These are phyloP conservation scores for Antitype chi DNA, from an alignment of 2,888 invertebrate genomes.

Conservation along the genomic window DNA sequence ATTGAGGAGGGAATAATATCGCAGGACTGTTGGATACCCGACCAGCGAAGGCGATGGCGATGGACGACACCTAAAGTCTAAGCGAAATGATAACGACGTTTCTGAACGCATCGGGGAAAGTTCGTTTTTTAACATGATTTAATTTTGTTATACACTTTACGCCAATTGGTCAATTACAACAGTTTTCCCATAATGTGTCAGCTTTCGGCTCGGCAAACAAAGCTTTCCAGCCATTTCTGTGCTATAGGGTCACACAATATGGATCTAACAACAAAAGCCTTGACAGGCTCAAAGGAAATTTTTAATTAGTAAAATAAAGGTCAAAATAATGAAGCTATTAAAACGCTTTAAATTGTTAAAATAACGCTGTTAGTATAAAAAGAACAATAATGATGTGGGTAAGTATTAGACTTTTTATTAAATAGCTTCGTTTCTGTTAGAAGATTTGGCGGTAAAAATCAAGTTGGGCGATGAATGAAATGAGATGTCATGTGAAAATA, in stretches of 20 bases:
- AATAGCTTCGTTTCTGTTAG: slow-evolving; percentile 62
- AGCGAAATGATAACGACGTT: slow-evolving; percentile 76
- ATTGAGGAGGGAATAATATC: slow-evolving; percentile 33
- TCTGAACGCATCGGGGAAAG: slow-evolving; percentile 83
- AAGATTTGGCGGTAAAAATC: slow-evolving; percentile 64
- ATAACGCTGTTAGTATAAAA: slow-evolving; percentile 82
- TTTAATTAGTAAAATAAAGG: slow-evolving; percentile 61
- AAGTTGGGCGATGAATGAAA: slow-evolving; percentile 72
- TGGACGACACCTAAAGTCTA: slow-evolving; percentile 86
- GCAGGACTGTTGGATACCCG: slow-evolving; percentile 67
- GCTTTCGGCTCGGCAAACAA: slow-evolving; percentile 80
- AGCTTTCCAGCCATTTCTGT: slow-evolving; percentile 68
- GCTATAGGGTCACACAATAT: slow-evolving; percentile 67
- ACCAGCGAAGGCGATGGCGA: slow-evolving; percentile 81
- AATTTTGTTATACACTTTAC: slow-evolving; percentile 65
- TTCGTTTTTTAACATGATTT: slow-evolving; percentile 44
- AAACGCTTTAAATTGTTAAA: slow-evolving; percentile 76
- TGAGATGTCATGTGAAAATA: slow-evolving; percentile 72
- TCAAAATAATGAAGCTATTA: slow-evolving; percentile 65
- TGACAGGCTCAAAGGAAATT: slow-evolving; percentile 66
- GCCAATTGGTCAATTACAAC: slow-evolving; percentile 68
- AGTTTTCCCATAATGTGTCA: slow-evolving; percentile 81
- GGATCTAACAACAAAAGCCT: slow-evolving; percentile 75
- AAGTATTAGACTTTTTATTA: slow-evolving; percentile 53
- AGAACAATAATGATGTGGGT: slow-evolving; percentile 60